Evolutionary conservation across 1,140 invertebrate species (phyloP).

Genomic region (Cyclina sinensis): DNA sequence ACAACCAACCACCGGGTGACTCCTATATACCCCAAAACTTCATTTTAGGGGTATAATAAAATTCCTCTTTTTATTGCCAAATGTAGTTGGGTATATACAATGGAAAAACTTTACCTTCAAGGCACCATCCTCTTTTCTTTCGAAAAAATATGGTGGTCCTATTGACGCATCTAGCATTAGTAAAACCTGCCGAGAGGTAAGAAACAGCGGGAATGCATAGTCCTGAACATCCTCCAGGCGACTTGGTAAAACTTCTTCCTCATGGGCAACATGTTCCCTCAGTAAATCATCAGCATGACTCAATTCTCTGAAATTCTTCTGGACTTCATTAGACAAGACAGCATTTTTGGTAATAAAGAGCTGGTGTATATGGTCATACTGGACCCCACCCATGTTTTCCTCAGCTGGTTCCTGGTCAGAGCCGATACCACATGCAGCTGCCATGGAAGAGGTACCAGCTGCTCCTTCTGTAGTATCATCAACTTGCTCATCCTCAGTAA

Average conservation of each 20-base stretch:
- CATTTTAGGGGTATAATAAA: too few relatives aligned
- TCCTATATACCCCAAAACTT: too few relatives aligned
- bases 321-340: slow-evolving; percentile 81
- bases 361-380: slow-evolving; percentile 79
- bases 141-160: slow-evolving; percentile 66
- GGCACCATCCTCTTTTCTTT: slow-evolving; percentile 70
- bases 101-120: slow-evolving; percentile 55
- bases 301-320: slow-evolving; percentile 81
- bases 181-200: slow-evolving; percentile 70
- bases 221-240: slow-evolving; percentile 46
- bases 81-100: too few relatives aligned
- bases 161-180: slow-evolving; percentile 72
- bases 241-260: slow-evolving; percentile 61
- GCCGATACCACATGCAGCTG: neutral
- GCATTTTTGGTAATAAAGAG: slow-evolving; percentile 84
- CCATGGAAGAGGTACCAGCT: neutral
- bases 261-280: slow-evolving; percentile 23
- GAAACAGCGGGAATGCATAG: slow-evolving; percentile 70
- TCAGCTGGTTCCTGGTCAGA: neutral
- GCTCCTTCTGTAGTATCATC: neutral
- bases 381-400: neutral
- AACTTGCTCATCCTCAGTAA: neutral
- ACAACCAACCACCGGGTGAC: too few relatives aligned
- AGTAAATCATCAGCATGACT: slow-evolving; percentile 57
- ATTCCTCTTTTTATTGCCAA: too few relatives aligned